A percentile compares a stretch with the other conserved stretches of the same genome.
Evolutionary conservation across 1,140 invertebrate species (phyloP).

Genomic region (Pogonognathellus flavescens): DNA sequence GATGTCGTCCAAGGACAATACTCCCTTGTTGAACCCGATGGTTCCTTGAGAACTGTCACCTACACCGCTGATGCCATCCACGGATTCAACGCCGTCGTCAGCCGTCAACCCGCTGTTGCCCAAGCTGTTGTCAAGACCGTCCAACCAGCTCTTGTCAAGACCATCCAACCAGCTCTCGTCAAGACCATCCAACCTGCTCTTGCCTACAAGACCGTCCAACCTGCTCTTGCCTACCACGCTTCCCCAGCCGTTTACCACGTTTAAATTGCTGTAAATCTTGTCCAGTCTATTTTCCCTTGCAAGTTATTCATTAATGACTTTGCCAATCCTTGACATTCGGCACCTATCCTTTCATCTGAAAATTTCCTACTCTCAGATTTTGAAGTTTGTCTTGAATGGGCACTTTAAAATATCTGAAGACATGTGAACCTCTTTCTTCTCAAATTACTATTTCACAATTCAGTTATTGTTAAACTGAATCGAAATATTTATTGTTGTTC

Average conservation of each 20-base stretch:
- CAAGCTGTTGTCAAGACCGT: constrained; percentile 63
- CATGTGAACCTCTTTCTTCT: background rate
- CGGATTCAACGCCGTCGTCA: constrained; percentile 79
- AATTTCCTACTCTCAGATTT: background rate
- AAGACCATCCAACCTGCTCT: background rate
- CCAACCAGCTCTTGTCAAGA: constrained; percentile 13
- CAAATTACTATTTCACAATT: background rate
- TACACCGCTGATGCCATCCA: constrained; percentile 81
- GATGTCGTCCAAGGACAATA: constrained; percentile 61
- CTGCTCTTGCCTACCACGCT: constrained; percentile 10
- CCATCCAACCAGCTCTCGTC: background rate
- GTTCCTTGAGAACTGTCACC: constrained; percentile 79
- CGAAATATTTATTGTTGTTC: constrained; percentile 15
- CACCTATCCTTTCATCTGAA: background rate
- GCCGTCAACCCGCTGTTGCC: constrained; percentile 70
- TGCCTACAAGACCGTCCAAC: background rate
- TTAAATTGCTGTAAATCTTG: background rate
- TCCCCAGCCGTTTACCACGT: background rate
- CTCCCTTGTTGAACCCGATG: constrained; percentile 73
- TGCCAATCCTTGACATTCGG: background rate
- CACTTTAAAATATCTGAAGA: too few relatives aligned
- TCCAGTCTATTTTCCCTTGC: background rate
- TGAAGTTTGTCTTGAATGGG: too few relatives aligned
- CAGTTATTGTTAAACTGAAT: background rate
- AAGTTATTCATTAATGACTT: background rate